Evolutionary conservation across 1,140 invertebrate species (phyloP).

Genomic region (Bombus breviceps): DNA sequence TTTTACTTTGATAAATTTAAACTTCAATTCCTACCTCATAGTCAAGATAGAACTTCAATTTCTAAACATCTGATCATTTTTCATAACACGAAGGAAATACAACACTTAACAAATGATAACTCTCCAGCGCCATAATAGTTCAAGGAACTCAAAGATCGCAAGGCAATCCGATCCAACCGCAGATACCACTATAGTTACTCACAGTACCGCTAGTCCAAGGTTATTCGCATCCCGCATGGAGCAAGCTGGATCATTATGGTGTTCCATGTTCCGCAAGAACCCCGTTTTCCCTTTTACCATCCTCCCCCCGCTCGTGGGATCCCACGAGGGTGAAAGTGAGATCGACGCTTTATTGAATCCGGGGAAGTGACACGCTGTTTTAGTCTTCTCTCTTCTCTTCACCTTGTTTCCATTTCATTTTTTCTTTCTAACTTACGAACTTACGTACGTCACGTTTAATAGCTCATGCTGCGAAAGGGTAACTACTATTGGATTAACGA

Average conservation of each 20-base stretch:
- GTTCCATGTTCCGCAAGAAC: constrained; percentile 40
- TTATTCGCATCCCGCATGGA: constrained; percentile 40
- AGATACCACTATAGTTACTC: constrained; percentile 71
- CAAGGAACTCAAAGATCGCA: constrained; percentile 18
- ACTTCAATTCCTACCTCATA: no score
- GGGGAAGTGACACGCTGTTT: constrained; percentile 31
- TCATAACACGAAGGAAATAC: neutral
- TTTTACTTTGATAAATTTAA: no score
- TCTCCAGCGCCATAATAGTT: neutral
- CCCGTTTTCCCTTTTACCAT: constrained; percentile 47
- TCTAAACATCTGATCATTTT: neutral
- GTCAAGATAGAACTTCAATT: no score
- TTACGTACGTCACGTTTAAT: neutral
- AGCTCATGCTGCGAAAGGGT: neutral
- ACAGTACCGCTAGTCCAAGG: constrained; percentile 73
- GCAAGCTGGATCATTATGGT: constrained; percentile 30
- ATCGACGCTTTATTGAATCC: constrained; percentile 40
- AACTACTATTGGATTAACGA: constrained; percentile 6
- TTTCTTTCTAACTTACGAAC: neutral
- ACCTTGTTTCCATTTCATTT: no score
- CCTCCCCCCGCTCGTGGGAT: neutral
- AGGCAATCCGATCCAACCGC: constrained; percentile 62
- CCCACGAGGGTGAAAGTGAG: constrained; percentile 44
- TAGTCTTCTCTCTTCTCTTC: neutral
- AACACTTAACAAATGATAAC: neutral